Evolutionary conservation across 2,113 vertebrate species (phyloP).

Genomic region (Onychorhynchus coronatus): DNA sequence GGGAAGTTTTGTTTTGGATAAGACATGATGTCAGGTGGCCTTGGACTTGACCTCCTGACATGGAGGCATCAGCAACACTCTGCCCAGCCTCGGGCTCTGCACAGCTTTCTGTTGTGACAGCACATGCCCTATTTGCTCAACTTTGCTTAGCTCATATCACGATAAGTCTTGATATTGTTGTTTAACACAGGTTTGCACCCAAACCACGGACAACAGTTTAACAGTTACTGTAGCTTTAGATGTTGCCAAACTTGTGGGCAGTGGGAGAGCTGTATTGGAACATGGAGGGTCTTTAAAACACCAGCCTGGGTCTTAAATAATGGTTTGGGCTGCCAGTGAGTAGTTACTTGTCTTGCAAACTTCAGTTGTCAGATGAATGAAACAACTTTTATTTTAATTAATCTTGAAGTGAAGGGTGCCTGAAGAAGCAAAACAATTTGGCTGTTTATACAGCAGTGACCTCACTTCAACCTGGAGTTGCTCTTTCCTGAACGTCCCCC

Average conservation of each 20-base stretch:
- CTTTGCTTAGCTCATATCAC: neutral
- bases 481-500: neutral
- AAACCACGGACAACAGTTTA: neutral
- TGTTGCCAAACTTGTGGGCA: neutral
- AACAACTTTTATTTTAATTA: neutral
- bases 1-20: neutral
- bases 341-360: neutral
- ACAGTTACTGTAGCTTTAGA: neutral
- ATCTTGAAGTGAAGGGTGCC: neutral
- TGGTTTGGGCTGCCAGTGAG: neutral
- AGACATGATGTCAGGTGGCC: neutral
- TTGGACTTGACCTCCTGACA: neutral
- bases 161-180: neutral
- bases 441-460: neutral
- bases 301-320: neutral
- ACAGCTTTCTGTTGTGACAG: neutral
- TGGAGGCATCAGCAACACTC: rapidly evolving
- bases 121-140: neutral
- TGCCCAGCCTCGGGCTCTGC: neutral
- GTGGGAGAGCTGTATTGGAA: neutral
- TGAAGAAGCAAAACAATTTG: neutral
- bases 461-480: neutral
- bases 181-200: neutral
- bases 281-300: neutral
- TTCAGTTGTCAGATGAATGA: neutral